Percentiles rank a stretch among this genome's conserved stretches.
phyloP scores from a whole-genome alignment of 2,888 invertebrate species.

The Diadromus collaris region DNA sequence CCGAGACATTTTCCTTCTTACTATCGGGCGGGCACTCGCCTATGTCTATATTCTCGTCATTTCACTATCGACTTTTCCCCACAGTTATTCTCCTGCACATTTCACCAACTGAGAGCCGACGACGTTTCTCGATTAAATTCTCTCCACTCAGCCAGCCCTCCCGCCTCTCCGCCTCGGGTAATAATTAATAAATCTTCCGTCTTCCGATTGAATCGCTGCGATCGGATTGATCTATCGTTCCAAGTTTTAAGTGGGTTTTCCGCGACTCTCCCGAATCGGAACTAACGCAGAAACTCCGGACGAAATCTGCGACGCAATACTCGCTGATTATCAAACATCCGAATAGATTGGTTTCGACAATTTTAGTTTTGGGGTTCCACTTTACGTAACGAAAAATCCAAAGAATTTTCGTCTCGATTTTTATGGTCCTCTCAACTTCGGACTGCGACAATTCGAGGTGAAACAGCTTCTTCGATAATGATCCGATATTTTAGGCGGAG shows the following conservation, averaged over 20 bases:
- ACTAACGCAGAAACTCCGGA: not conserved
- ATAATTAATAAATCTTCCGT: slow-evolving; percentile 45
- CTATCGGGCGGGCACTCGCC: not conserved
- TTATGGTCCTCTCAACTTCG: no score
- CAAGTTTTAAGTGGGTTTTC: not conserved
- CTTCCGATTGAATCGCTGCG: slow-evolving; percentile 24
- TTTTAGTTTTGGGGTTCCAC: not conserved
- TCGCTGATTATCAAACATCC: no score
- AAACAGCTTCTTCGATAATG: not conserved
- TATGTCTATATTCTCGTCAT: slow-evolving; percentile 6
- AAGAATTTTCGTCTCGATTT: not conserved
- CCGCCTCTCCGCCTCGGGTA: not conserved
- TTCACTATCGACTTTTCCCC: slow-evolving; percentile 38
- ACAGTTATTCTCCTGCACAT: slow-evolving; percentile 29
- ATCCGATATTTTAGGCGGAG: not conserved
- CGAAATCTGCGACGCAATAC: no score
- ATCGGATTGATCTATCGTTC: slow-evolving; percentile 33
- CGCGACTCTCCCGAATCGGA: not conserved
- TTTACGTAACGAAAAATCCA: not conserved
- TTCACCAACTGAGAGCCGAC: slow-evolving; percentile 22
- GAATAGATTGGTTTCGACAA: no score
- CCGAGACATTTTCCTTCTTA: slow-evolving; percentile 27
- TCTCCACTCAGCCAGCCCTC: slow-evolving; percentile 18
- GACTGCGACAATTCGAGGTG: not conserved
- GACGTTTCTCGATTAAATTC: slow-evolving; percentile 43